Evolutionary conservation across 2,113 vertebrate genomes (phyloP), one percentile per base, ranked within the genome.

Genomic region (Oryzias celebensis): DNA sequence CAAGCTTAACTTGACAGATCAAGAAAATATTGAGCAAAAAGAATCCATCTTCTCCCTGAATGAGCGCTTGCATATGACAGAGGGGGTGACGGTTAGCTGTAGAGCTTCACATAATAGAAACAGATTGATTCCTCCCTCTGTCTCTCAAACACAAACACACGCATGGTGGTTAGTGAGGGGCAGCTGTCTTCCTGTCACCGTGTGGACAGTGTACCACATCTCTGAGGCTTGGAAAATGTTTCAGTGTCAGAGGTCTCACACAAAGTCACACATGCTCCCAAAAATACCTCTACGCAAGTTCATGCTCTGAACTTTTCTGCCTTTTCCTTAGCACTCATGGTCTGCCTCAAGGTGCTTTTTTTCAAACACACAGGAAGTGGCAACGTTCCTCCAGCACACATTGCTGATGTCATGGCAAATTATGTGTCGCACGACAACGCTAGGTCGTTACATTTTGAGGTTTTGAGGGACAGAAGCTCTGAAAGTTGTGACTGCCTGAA

Each of bases 171-270:
- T 61, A 45, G 75, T 87, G 70, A 60, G 45, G 57, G 76, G 85
- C 86, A 88, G 85, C 85, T 89, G 85, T 86, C 87, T 89, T 91
- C 87, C 85, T 87, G 85, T 78, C 78, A 50, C 60, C 72, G 62
- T 62, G 76, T 60, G 75, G 85, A 84, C 81, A 81, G 47, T 14
- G 47, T 51, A 64, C 72, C 68, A 62, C 87, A 77, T 86, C 75
- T 72, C 67, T 62, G 45, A 65, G 62, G 74, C 66, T 60, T 68
- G 52, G 53, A 70, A 52, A 48, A 65, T 52, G 36, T 65, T 80
- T 80, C 18, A 67, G 63, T 68, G 73, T 77, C 68, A 81, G 81
- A 73, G 75, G 51, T 66, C 42, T 4, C 61, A 57, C 66, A 78
- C 62, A 58, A 65, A 75, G 49, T 72, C 71, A 65, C 69, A 74